Evolutionary conservation across 2,113 vertebrate genomes (phyloP).

Genomic region (Gorsachius goisagi): DNA sequence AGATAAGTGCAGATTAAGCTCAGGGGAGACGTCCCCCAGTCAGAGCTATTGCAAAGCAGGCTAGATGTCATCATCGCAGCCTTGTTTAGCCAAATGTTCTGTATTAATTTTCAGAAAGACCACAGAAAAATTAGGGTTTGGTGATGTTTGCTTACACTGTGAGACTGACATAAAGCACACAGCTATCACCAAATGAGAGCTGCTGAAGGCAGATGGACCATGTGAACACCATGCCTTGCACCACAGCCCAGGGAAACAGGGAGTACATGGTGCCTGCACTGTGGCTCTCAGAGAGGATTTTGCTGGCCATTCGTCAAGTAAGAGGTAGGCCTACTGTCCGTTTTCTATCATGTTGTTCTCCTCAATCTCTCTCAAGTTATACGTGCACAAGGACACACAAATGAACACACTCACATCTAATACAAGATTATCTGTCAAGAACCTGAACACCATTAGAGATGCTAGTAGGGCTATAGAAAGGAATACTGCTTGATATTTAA

Average conservation of each 20-base stretch:
- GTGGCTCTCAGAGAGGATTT: background rate
- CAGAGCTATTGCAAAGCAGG: background rate
- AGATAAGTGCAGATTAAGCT: background rate
- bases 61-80: background rate
- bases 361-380: background rate
- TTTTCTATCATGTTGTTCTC: background rate
- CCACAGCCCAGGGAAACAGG: background rate
- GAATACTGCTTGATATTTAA: background rate
- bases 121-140: background rate
- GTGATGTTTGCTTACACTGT: background rate
- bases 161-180: background rate
- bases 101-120: background rate
- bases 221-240: background rate
- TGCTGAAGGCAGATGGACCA: background rate
- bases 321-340: background rate
- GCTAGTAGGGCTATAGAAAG: background rate
- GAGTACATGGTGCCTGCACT: background rate
- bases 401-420: background rate
- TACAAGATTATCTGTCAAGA: background rate
- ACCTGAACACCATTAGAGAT: background rate
- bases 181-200: accelerated
- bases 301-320: background rate
- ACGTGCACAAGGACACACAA: background rate
- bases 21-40: background rate
- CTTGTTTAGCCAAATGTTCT: background rate